A percentile compares a stretch with the other conserved stretches of the same genome.
phyloP scores from a whole-genome alignment of 2,888 invertebrate species.

The Helicoverpa assulta region DNA sequence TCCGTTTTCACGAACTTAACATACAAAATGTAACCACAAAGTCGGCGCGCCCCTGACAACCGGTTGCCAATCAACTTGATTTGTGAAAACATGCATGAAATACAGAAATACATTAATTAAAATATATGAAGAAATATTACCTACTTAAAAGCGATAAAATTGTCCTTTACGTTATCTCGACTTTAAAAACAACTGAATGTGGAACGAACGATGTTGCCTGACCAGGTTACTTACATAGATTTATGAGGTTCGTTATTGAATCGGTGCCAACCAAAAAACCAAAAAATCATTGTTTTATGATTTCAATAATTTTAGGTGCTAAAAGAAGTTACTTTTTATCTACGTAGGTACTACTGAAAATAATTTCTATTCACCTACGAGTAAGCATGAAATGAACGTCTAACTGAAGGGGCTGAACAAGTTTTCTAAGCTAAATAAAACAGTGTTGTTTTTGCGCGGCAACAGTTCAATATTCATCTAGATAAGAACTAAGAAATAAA shows the following conservation, averaged over 20 bases:
- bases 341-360: too few species aligned
- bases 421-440: slow-evolving; percentile 14
- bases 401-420: background rate
- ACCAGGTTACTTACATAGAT: slow-evolving; percentile 16
- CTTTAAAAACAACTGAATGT: slow-evolving; percentile 28
- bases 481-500: slow-evolving; percentile 15
- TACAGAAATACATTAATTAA: slow-evolving; percentile 33
- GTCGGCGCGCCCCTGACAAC: slow-evolving; percentile 28
- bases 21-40: slow-evolving; percentile 6
- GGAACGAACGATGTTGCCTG: slow-evolving; percentile 28
- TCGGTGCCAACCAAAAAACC: background rate
- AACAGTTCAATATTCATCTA: slow-evolving; percentile 4
- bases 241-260: slow-evolving; percentile 1
- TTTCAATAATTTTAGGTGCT: too few species aligned
- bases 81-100: slow-evolving; percentile 59
- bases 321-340: too few species aligned
- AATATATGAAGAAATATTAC: slow-evolving; percentile 30
- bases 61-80: slow-evolving; percentile 49
- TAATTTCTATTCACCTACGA: too few species aligned
- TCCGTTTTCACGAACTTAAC: slow-evolving; percentile 11
- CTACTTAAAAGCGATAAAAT: slow-evolving; percentile 37
- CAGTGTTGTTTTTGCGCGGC: slow-evolving; percentile 9
- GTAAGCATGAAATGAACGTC: background rate
- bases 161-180: slow-evolving; percentile 17
- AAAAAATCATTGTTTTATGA: background rate